phyloP scores from a whole-genome alignment of 1,140 invertebrate species.

The Drosophila subobscura region DNA sequence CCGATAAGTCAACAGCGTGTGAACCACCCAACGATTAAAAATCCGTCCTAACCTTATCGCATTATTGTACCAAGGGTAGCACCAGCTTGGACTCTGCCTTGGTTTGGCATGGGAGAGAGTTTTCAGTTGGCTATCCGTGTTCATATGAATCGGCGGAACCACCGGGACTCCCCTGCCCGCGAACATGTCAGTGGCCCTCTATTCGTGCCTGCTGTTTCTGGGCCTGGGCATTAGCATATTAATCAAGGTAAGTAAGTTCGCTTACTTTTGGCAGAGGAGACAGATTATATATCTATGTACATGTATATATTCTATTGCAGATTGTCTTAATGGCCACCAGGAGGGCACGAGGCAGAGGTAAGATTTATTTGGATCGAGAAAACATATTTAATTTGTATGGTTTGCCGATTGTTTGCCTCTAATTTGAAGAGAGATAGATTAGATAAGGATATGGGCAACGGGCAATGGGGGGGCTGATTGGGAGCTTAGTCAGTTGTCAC shows the following conservation, averaged over 20 bases:
- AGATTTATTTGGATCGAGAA: constrained; percentile 2
- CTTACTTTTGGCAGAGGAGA: no score
- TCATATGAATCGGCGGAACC: background rate
- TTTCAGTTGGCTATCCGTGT: constrained; percentile 20
- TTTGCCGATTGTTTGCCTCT: constrained; percentile 2
- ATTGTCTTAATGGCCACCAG: background rate
- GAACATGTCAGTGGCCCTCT: constrained; percentile 33
- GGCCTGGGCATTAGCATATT: constrained; percentile 18
- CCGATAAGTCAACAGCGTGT: no score
- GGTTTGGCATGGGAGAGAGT: background rate
- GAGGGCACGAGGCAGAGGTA: constrained; percentile 1
- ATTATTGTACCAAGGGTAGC: no score
- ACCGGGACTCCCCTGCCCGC: no score
- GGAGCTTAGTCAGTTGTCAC: constrained; percentile 28
- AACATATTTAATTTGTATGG: background rate
- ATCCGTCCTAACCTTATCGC: no score
- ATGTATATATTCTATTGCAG: constrained; percentile 17
- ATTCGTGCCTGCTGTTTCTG: constrained; percentile 20
- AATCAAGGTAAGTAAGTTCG: constrained; percentile 51
- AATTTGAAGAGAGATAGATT: constrained; percentile 11
- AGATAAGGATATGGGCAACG: constrained; percentile 37
- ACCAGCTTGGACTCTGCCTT: background rate
- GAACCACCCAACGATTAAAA: no score
- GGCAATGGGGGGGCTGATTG: background rate
- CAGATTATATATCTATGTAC: background rate